Evolutionary conservation across 1,140 invertebrate species (phyloP).

Genomic region (Drosophila ambigua): DNA sequence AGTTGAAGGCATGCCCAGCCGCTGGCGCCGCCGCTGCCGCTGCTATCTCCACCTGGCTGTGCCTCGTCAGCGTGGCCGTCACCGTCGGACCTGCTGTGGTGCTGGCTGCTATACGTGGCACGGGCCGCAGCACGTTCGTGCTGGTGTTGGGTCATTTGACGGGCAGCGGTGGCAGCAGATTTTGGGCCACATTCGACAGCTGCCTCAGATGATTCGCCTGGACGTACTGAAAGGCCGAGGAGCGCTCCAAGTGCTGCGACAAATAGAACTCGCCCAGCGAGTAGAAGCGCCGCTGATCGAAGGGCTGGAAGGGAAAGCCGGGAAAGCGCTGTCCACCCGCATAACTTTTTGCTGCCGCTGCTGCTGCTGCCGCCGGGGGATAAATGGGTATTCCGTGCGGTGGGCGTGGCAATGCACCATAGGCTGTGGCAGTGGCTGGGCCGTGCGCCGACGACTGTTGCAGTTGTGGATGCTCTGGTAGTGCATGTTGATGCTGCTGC

Average conservation of each 20-base stretch:
- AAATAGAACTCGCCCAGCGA: constrained; percentile 77
- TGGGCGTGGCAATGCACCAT: constrained; percentile 54
- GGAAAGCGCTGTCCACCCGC: constrained; percentile 47
- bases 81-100: constrained; percentile 18
- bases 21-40: constrained; percentile 22
- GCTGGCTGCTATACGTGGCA: constrained; percentile 74
- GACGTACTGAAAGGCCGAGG: constrained; percentile 83
- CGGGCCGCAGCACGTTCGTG: constrained; percentile 73
- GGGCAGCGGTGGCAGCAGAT: constrained; percentile 66
- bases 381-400: constrained; percentile 52
- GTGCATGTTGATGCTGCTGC: constrained; percentile 10
- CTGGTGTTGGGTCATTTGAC: constrained; percentile 82
- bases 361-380: constrained; percentile 15
- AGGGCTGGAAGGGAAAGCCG: constrained; percentile 65
- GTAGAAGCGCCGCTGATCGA: constrained; percentile 79
- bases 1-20: constrained; percentile 52
- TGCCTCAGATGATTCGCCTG: constrained; percentile 76
- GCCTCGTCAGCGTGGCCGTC: constrained; percentile 1
- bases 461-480: constrained; percentile 28
- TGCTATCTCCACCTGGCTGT: constrained; percentile 18
- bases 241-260: constrained; percentile 75
- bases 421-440: constrained; percentile 6
- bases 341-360: constrained; percentile 39
- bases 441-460: constrained; percentile 19
- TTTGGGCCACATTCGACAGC: constrained; percentile 62